phyloP scores from a whole-genome alignment of 2,888 invertebrate species.

The Tortricodes alternella region DNA sequence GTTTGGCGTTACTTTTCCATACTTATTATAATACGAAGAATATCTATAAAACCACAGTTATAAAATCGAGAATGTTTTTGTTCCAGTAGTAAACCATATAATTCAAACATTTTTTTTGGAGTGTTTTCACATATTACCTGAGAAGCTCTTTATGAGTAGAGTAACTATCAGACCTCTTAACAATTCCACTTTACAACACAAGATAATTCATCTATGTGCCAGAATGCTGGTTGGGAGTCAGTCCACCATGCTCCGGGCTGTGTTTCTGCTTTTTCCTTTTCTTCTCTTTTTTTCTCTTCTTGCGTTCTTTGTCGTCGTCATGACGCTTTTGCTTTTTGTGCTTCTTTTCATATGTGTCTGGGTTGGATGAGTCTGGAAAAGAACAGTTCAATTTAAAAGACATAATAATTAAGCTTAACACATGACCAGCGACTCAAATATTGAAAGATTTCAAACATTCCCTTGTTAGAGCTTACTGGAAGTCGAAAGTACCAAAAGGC shows the following conservation, averaged over 20 bases:
- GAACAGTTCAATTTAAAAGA: too few relatives aligned
- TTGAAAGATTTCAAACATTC: neutral
- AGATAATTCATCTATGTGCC: constrained; percentile 46
- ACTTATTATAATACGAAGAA: too few relatives aligned
- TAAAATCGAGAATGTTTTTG: too few relatives aligned
- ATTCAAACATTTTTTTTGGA: too few relatives aligned
- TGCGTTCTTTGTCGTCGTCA: constrained; percentile 96
- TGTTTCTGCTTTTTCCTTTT: constrained; percentile 97
- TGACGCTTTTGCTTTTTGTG: constrained; percentile 97
- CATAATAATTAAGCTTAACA: too few relatives aligned
- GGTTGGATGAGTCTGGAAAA: constrained; percentile 83
- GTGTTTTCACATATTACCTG: too few relatives aligned
- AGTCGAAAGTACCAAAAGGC: too few relatives aligned
- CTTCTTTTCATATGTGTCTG: constrained; percentile 96
- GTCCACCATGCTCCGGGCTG: constrained; percentile 92
- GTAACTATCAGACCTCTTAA: constrained; percentile 16
- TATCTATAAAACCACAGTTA: too few relatives aligned
- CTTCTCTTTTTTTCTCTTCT: constrained; percentile 97
- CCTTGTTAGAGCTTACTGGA: too few relatives aligned
- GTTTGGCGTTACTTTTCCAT: too few relatives aligned
- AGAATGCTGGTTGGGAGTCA: constrained; percentile 76
- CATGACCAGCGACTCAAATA: neutral
- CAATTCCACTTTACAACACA: neutral
- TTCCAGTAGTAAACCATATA: too few relatives aligned
- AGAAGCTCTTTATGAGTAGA: too few relatives aligned